Base-by-base conservation (phyloP, 2,888 invertebrate genomes). In the Cryptus viduatorius region DNA sequence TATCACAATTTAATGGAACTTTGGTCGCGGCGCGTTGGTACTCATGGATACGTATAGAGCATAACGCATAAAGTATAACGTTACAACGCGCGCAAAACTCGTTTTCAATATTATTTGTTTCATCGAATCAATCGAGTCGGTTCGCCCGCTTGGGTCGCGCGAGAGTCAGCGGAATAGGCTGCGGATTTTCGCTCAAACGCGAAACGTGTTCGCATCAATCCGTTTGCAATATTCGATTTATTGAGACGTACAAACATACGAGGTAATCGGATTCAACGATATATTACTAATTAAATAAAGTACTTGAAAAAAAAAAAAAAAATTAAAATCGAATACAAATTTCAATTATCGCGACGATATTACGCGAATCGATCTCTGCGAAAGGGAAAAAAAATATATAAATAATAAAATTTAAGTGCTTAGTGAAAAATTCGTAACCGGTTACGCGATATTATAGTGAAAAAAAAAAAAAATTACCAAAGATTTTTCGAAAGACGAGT, bases 41-140 rank as follows among this genome's bases (percentile, higher is more conserved):
- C 64, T 16, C 46, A 44, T 16, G 42, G 68, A 73, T 24, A 68
- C 42, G 24, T 29, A 50, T 29, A 44, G 31, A 8, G 8, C 31
- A n/a, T n/a, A 31, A 53, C 56, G 24, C n/a, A 31, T 29, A 44
- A 53, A 12, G 56, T 42, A 31, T 29, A 76, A 37, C 37, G 59
- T 56, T 44, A 44, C 19, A 44, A 19, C 14, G 61, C n/a, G 19
- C 12, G 37, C 50, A 37, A 65, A 71, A 5, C 8, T 48, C 31
- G 56, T 19, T 79, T 29, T 56, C 53, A 67, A 67, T 44, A 44
- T 76, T 56, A 71, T 79, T 83, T 76, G 79, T 76, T 83, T 72
- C 76, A 59, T 72, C 71, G 67, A 76, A 79, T 79, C 67, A 48
- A 76, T 59, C 56, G 68, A 82, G 68, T 42, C 42, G 48, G 44